Conservation (phyloP, 2,888 invertebrate genomes). For the Drosophila macrospina region DNA sequence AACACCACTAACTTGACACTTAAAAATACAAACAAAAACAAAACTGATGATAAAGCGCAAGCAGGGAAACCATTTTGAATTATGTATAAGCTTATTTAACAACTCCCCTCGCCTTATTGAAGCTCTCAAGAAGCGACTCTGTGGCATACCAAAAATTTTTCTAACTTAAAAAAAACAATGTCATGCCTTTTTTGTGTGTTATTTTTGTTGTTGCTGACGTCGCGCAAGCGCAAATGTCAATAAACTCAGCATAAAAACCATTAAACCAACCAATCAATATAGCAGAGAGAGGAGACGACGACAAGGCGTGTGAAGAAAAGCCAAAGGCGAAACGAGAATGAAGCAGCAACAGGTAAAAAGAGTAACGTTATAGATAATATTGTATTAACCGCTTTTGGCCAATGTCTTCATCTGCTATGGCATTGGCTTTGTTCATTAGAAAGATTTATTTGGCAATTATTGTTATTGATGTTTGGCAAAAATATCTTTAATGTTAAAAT, state of each 20-base stretch:
- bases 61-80: constrained; percentile 41
- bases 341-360: constrained; percentile 47
- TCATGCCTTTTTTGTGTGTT: constrained; percentile 9
- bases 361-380: constrained; percentile 62
- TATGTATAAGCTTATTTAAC: constrained; percentile 37
- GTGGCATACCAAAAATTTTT: constrained; percentile 65
- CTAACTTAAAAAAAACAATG: constrained; percentile 18
- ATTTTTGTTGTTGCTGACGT: constrained; percentile 14
- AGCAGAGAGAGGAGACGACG: constrained; percentile 9
- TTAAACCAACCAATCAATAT: constrained; percentile 69
- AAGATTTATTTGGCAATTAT: constrained; percentile 10
- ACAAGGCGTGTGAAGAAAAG: constrained; percentile 46
- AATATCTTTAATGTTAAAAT: no score
- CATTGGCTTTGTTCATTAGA: constrained; percentile 25
- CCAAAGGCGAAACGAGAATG: constrained; percentile 30
- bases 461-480: background rate
- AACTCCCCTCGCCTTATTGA: background rate
- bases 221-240: constrained; percentile 73
- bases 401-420: constrained; percentile 19
- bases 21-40: background rate
- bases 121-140: constrained; percentile 15
- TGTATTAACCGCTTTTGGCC: constrained; percentile 52
- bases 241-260: constrained; percentile 67
- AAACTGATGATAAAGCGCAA: constrained; percentile 21
- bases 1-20: constrained; percentile 3